These are phyloP conservation scores for Teleogryllus oceanicus DNA, from an alignment of 2,888 invertebrate species.

Conservation along the genomic window DNA sequence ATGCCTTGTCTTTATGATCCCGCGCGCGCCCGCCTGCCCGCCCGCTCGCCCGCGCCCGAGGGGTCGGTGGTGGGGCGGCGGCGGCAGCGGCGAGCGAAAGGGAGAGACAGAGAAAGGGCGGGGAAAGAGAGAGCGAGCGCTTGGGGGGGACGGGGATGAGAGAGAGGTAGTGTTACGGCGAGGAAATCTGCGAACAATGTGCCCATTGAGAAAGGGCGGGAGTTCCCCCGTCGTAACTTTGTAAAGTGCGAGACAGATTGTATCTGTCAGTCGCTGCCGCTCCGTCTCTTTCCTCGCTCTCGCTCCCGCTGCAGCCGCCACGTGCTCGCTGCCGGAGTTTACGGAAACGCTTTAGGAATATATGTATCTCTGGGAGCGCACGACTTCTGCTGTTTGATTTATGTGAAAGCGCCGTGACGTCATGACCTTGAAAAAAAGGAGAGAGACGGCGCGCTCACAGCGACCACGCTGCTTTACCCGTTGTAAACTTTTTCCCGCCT, in stretches of 20 bases:
- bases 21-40: neutral
- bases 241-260: constrained; percentile 18
- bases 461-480: neutral
- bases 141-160: neutral
- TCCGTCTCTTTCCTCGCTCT: neutral
- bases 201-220: constrained; percentile 18
- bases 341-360: constrained; percentile 9
- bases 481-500: neutral
- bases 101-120: no score
- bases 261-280: neutral
- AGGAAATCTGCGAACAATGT: constrained; percentile 18
- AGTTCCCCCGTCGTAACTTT: constrained; percentile 12
- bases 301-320: neutral
- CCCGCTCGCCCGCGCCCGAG: no score
- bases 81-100: no score
- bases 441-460: neutral
- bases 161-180: constrained; percentile 18
- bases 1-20: constrained; percentile 18
- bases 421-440: neutral
- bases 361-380: neutral
- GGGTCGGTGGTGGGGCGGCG: no score
- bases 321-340: neutral
- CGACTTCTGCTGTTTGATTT: neutral
- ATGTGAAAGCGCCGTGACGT: neutral
- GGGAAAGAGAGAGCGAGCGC: no score